Percentiles rank a stretch among this genome's conserved stretches.
Evolutionary conservation across 2,797 vertebrate species (phyloP).

Genomic region (Anolis apletophallus): DNA sequence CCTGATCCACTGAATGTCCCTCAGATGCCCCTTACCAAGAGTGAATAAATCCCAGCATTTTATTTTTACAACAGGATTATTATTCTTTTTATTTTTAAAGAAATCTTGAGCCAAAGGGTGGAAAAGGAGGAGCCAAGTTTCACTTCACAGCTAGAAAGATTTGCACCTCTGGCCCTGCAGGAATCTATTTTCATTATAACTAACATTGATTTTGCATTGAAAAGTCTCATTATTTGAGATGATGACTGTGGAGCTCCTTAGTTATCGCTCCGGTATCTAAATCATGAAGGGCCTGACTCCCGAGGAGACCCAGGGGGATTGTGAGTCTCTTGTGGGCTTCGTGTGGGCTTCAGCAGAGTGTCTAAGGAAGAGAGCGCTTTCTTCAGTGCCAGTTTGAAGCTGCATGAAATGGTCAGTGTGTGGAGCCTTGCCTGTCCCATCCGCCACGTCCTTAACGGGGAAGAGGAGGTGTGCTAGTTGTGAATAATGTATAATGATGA

Average conservation of each 20-base stretch:
- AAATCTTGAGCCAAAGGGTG: conserved; percentile 66
- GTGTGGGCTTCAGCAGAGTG: too few relatives aligned
- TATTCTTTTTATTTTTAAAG: conserved; percentile 23
- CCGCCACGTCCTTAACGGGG: conserved; percentile 65
- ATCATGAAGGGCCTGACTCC: conserved; percentile 66
- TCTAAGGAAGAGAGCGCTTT: too few relatives aligned
- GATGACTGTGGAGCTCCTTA: conserved; percentile 81
- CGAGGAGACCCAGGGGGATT: too few relatives aligned
- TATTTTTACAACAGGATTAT: conserved; percentile 74
- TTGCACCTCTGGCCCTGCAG: conserved; percentile 76
- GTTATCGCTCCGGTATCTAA: conserved; percentile 82
- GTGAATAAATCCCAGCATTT: too few relatives aligned
- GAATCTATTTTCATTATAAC: conserved; percentile 86
- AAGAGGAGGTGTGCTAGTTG: conserved; percentile 97
- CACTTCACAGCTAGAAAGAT: conserved; percentile 77
- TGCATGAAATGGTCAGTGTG: too few relatives aligned
- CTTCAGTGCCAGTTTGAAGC: too few relatives aligned
- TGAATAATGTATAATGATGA: conserved; percentile 99
- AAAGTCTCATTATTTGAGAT: conserved; percentile 85
- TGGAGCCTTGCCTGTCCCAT: too few relatives aligned
- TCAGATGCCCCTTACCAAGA: too few relatives aligned
- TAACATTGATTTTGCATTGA: conserved; percentile 86
- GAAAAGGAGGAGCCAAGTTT: conserved; percentile 75
- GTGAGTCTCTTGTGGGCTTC: too few relatives aligned
- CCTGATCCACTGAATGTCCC: conserved; percentile 93